These are phyloP conservation scores for Julus scandinavius DNA, from an alignment of 2,888 invertebrate genomes.

Conservation along the genomic window DNA sequence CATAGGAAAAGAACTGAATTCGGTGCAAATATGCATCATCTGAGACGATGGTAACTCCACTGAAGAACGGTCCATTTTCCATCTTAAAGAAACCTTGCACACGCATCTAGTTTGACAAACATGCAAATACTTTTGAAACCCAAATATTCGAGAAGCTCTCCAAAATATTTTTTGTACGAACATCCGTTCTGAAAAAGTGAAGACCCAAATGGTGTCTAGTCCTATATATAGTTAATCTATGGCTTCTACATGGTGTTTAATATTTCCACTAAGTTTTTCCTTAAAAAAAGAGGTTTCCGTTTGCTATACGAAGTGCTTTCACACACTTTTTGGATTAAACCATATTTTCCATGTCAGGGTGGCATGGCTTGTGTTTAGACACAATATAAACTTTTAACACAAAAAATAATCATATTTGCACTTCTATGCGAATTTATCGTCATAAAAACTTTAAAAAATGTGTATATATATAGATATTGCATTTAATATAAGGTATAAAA, in stretches of 20 bases:
- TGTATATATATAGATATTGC: no score
- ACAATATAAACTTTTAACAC: no score
- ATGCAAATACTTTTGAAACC: conserved; percentile 29
- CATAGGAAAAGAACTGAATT: neutral
- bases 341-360: neutral
- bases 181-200: neutral
- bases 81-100: neutral
- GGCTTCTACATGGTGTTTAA: neutral
- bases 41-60: neutral
- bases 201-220: neutral
- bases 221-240: neutral
- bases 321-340: conserved; percentile 15
- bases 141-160: conserved; percentile 24
- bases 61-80: conserved; percentile 20
- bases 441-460: no score
- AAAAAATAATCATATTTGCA: no score
- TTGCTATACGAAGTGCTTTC: conserved; percentile 7
- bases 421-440: no score
- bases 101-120: neutral
- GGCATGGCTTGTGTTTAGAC: no score
- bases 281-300: neutral
- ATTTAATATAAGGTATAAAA: no score
- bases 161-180: neutral
- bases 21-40: conserved; percentile 6
- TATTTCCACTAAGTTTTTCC: neutral